Conservation (phyloP, 2,888 invertebrate genomes). For the Hydroisotoma schaefferi region DNA sequence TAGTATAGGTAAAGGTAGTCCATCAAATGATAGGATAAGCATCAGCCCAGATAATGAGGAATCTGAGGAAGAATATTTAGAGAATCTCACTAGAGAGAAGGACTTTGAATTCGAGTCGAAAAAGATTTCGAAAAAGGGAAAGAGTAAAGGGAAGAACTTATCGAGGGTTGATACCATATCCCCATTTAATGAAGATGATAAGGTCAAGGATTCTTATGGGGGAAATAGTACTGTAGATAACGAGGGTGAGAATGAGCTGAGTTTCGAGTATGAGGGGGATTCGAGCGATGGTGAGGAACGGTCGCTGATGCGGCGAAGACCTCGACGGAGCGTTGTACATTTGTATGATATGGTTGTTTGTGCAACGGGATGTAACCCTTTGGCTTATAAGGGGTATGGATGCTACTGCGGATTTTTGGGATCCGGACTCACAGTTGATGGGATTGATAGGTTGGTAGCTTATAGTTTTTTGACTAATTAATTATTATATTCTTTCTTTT, state of each 20-base stretch:
- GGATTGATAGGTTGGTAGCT: conserved; percentile 67
- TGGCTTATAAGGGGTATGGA: conserved; percentile 80
- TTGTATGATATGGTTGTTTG: conserved; percentile 78
- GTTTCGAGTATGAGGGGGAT: conserved; percentile 14
- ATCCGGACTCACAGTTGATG: conserved; percentile 72
- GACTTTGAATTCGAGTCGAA: neutral
- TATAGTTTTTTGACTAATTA: neutral
- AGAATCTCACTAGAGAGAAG: neutral
- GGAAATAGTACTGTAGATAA: neutral
- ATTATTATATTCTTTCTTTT: neutral
- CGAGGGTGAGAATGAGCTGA: conserved; percentile 2
- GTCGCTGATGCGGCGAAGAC: conserved; percentile 51
- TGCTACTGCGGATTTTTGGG: conserved; percentile 87
- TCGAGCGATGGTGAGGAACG: conserved; percentile 6
- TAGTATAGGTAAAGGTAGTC: neutral
- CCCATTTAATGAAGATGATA: too few species aligned
- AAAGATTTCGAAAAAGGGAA: neutral
- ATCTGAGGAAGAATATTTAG: neutral
- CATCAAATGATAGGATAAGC: neutral
- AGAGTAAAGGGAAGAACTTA: too few species aligned
- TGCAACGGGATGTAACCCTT: conserved; percentile 68
- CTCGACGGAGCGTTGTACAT: conserved; percentile 71
- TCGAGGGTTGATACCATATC: too few species aligned
- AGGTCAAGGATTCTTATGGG: too few species aligned
- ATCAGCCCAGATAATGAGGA: too few species aligned